phyloP scores from a whole-genome alignment of 23 tunicate genomes.

The Botrylloides violaceus region DNA sequence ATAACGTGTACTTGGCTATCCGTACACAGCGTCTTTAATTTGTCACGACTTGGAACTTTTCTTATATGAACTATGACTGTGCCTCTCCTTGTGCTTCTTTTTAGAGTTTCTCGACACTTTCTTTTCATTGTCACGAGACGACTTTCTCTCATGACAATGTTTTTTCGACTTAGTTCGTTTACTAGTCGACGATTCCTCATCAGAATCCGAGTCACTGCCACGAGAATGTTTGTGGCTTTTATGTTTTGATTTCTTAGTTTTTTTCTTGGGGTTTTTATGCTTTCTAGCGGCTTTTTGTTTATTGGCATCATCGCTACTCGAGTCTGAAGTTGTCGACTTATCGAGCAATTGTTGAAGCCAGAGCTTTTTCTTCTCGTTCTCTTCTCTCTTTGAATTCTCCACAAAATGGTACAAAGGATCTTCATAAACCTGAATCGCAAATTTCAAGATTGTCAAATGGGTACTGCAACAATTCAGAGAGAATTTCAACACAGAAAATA shows the following conservation, averaged over 20 bases:
- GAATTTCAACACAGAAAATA: not conserved
- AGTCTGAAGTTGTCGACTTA: conserved; percentile 32
- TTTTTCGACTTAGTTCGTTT: not conserved
- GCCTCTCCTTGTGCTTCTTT: not conserved
- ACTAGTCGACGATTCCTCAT: not conserved
- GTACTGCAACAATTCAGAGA: not conserved
- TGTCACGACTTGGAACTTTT: not conserved
- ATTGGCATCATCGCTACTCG: conserved; percentile 11
- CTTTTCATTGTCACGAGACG: not conserved
- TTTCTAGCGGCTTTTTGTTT: conserved; percentile 12
- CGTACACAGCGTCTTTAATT: no score
- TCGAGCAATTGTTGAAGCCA: conserved; percentile 72
- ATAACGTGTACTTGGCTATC: no score
- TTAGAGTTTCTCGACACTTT: not conserved
- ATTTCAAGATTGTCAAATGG: no score
- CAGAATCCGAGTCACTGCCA: not conserved
- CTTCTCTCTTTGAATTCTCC: conserved; percentile 33
- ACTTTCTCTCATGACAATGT: not conserved
- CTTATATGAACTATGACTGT: not conserved
- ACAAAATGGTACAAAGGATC: conserved; percentile 78
- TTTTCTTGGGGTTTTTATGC: conserved; percentile 31
- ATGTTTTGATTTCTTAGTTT: conserved; percentile 5
- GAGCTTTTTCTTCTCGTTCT: conserved; percentile 38
- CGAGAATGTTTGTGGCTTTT: not conserved
- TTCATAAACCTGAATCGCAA: conserved; percentile 70